Evolutionary conservation across 2,888 invertebrate species (phyloP).

Genomic region (Steromphala cineraria): DNA sequence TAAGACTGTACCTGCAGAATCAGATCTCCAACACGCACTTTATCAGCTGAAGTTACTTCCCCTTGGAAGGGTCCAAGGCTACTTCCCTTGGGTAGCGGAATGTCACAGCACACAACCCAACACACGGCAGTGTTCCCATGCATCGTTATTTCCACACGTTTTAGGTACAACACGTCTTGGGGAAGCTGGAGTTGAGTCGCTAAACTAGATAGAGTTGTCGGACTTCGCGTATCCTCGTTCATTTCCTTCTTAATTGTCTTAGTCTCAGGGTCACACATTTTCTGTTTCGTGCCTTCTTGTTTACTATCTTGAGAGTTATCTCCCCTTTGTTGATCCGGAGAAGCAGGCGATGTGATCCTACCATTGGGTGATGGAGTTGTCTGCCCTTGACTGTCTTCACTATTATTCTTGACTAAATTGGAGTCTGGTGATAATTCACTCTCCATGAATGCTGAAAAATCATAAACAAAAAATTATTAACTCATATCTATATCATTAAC

Average conservation of each 20-base stretch:
- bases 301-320: background rate
- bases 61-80: conserved; percentile 65
- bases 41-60: conserved; percentile 57
- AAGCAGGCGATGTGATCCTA: background rate
- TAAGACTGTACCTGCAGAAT: conserved; percentile 56
- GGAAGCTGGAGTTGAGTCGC: conserved; percentile 59
- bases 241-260: background rate
- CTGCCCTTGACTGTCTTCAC: background rate
- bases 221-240: background rate
- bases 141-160: conserved; percentile 57
- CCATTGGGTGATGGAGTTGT: background rate
- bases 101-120: conserved; percentile 59
- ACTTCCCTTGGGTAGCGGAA: conserved; percentile 60
- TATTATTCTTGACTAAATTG: no score
- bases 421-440: no score
- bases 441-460: no score
- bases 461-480: no score
- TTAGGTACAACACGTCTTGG: conserved; percentile 57
- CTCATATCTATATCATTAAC: no score
- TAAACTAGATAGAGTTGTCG: conserved; percentile 29
- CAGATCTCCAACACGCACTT: conserved; percentile 60
- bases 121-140: conserved; percentile 54
- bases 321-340: background rate
- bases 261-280: background rate
- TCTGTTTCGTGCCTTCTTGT: background rate